Evolutionary conservation across 2,113 vertebrate species (phyloP).

Genomic region (Cricetomys ansorgei): DNA sequence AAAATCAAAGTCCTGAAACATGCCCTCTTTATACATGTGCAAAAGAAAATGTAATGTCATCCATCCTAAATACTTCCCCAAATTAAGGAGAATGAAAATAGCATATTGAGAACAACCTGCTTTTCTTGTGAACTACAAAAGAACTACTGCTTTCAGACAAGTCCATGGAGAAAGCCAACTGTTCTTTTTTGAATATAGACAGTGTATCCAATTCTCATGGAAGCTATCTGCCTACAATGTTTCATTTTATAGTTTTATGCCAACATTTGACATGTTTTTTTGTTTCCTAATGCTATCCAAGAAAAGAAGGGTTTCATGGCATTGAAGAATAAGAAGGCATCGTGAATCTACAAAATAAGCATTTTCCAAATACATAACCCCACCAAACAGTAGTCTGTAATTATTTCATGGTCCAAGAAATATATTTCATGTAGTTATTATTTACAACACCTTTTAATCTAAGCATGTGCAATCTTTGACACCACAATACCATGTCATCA

Average conservation of each 20-base stretch:
- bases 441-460: neutral
- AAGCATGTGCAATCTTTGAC: neutral
- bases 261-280: neutral
- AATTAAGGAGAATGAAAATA: neutral
- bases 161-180: neutral
- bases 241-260: neutral
- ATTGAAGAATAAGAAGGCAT: neutral
- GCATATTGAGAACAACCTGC: neutral
- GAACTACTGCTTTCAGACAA: neutral
- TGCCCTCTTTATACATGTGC: neutral
- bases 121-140: neutral
- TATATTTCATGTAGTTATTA: neutral
- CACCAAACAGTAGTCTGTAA: neutral
- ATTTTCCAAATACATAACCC: neutral
- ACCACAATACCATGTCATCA: neutral
- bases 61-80: neutral
- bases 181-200: neutral
- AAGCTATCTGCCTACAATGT: neutral
- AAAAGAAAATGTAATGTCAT: neutral
- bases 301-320: neutral
- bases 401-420: neutral
- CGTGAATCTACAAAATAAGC: neutral
- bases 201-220: neutral
- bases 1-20: constrained; percentile 48
- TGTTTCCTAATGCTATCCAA: neutral